These are phyloP conservation scores for Creontiades dilutus DNA, from an alignment of 2,888 invertebrate species.

Conservation along the genomic window DNA sequence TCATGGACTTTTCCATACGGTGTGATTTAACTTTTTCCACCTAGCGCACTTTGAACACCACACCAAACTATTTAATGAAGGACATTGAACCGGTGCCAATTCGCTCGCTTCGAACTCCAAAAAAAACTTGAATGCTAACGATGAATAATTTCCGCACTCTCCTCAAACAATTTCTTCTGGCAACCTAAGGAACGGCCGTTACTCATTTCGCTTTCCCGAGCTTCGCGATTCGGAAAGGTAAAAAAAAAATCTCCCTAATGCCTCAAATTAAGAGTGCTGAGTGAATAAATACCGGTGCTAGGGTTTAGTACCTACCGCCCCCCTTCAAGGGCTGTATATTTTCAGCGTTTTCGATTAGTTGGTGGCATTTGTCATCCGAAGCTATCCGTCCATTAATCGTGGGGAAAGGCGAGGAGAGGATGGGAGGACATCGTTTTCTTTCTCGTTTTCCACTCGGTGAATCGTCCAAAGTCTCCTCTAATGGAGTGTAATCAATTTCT, in stretches of 20 bases:
- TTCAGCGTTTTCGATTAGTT: slow-evolving; percentile 39
- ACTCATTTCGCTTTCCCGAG: background rate
- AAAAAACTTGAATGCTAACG: background rate
- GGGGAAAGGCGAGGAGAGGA: background rate
- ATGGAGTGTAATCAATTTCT: slow-evolving; percentile 43
- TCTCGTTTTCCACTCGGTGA: slow-evolving; percentile 38
- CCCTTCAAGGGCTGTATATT: slow-evolving; percentile 25
- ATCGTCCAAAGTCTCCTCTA: background rate
- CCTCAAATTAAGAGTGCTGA: slow-evolving; percentile 36
- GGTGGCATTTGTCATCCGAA: slow-evolving; percentile 32
- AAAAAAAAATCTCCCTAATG: slow-evolving; percentile 43
- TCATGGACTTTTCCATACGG: no score
- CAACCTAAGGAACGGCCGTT: slow-evolving; percentile 33
- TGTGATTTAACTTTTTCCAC: no score
- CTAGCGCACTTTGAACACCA: no score
- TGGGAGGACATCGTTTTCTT: slow-evolving; percentile 6
- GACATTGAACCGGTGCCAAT: background rate
- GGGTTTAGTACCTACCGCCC: background rate
- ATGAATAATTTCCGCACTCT: background rate
- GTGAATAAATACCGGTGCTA: background rate
- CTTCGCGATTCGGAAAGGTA: background rate
- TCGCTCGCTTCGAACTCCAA: background rate
- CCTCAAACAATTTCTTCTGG: slow-evolving; percentile 4
- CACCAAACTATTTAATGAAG: no score
- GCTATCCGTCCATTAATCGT: slow-evolving; percentile 46